Conservation (phyloP, 2,888 invertebrate genomes). For the Danaus chrysippus region DNA sequence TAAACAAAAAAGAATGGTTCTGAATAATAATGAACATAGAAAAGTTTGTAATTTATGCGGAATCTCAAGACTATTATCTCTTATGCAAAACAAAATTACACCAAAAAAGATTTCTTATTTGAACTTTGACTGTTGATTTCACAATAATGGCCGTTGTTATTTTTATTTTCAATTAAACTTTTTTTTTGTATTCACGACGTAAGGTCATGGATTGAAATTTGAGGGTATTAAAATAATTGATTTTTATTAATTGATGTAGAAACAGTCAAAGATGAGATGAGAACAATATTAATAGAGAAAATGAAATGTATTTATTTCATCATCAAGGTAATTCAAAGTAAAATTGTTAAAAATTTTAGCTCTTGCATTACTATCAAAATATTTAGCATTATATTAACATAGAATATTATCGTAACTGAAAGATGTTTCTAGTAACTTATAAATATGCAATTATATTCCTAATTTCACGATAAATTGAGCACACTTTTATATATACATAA, state of each 20-base stretch:
- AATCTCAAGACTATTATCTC: slow-evolving; percentile 11
- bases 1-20: slow-evolving; percentile 7
- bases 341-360: too few relatives aligned
- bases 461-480: neutral
- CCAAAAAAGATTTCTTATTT: slow-evolving; percentile 13
- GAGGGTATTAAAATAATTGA: too few relatives aligned
- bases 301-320: too few relatives aligned
- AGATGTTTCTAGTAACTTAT: neutral
- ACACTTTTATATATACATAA: neutral
- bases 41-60: slow-evolving; percentile 7
- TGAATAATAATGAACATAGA: slow-evolving; percentile 7
- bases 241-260: neutral
- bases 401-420: neutral
- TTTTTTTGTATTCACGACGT: neutral
- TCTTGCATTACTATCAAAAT: too few relatives aligned
- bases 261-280: too few relatives aligned
- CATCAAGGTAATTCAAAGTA: too few relatives aligned
- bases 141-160: slow-evolving; percentile 11
- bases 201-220: neutral
- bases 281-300: too few relatives aligned
- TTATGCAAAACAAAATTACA: slow-evolving; percentile 13
- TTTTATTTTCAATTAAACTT: neutral
- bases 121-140: slow-evolving; percentile 24
- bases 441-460: neutral
- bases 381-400: neutral